phyloP scores from a whole-genome alignment of 2,888 invertebrate species.

The Criorhina ranunculi region DNA sequence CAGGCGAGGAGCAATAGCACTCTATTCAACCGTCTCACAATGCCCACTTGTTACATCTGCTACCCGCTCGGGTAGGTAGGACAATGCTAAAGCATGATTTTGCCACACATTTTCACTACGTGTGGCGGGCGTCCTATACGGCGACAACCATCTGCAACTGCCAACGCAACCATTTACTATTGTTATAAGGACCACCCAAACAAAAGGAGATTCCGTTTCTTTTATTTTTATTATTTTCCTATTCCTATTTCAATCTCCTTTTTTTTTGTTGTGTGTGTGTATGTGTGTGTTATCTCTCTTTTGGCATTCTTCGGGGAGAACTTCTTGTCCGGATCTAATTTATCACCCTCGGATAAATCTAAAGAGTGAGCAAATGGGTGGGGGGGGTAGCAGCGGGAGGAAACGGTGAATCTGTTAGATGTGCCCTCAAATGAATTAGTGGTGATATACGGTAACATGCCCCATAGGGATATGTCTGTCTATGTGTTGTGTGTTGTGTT shows the following conservation, averaged over 20 bases:
- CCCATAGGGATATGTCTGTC: constrained; percentile 33
- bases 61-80: constrained; percentile 4
- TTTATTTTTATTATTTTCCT: constrained; percentile 48
- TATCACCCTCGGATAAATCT: constrained; percentile 63
- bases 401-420: constrained; percentile 59
- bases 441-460: constrained; percentile 68
- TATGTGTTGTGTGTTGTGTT: constrained; percentile 35
- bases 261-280: constrained; percentile 18
- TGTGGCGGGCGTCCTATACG: constrained; percentile 26
- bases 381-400: neutral
- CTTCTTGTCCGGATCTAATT: constrained; percentile 63
- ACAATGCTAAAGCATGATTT: neutral
- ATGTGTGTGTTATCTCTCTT: constrained; percentile 51
- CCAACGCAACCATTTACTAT: constrained; percentile 51
- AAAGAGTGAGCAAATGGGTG: neutral
- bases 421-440: constrained; percentile 69
- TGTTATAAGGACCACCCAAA: constrained; percentile 35
- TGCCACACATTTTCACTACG: constrained; percentile 20
- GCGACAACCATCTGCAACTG: constrained; percentile 55
- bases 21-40: constrained; percentile 31
- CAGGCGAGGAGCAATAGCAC: neutral
- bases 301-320: constrained; percentile 51
- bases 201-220: constrained; percentile 12
- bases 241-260: constrained; percentile 38
- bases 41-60: constrained; percentile 63